These are phyloP conservation scores for Plebejus melissa DNA, from an alignment of 2,888 invertebrate genomes.

Conservation along the genomic window DNA sequence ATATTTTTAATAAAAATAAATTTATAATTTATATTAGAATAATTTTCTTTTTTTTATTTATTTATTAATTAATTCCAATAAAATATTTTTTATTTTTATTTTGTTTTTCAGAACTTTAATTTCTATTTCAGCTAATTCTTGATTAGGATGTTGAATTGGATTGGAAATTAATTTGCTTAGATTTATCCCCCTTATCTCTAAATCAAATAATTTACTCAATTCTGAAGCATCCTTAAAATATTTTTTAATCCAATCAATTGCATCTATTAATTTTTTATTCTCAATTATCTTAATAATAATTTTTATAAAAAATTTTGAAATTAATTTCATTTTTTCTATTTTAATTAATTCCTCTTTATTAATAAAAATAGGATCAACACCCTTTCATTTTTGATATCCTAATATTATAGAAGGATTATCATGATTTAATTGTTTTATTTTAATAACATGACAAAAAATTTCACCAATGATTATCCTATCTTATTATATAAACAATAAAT, in stretches of 20 bases:
- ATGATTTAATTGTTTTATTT: constrained; percentile 76
- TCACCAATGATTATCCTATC: constrained; percentile 77
- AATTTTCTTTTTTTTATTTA: constrained; percentile 41
- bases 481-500: constrained; percentile 64
- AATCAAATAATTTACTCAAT: constrained; percentile 65
- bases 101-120: constrained; percentile 71
- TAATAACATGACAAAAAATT: constrained; percentile 83
- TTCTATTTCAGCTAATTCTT: constrained; percentile 60
- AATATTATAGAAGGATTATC: constrained; percentile 78
- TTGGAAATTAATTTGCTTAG: constrained; percentile 82
- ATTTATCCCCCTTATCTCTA: constrained; percentile 79
- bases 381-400: constrained; percentile 81
- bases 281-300: constrained; percentile 61
- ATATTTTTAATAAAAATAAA: constrained; percentile 43
- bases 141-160: constrained; percentile 77
- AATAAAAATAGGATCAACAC: constrained; percentile 78
- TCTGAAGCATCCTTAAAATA: constrained; percentile 81
- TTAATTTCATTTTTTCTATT: constrained; percentile 47
- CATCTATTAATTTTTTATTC: constrained; percentile 77
- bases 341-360: constrained; percentile 64
- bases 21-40: constrained; percentile 49
- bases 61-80: constrained; percentile 56
- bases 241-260: constrained; percentile 79
- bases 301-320: constrained; percentile 54
- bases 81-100: constrained; percentile 74